Base-by-base conservation (phyloP, 2,113 vertebrate species). In the Silurus meridionalis region DNA sequence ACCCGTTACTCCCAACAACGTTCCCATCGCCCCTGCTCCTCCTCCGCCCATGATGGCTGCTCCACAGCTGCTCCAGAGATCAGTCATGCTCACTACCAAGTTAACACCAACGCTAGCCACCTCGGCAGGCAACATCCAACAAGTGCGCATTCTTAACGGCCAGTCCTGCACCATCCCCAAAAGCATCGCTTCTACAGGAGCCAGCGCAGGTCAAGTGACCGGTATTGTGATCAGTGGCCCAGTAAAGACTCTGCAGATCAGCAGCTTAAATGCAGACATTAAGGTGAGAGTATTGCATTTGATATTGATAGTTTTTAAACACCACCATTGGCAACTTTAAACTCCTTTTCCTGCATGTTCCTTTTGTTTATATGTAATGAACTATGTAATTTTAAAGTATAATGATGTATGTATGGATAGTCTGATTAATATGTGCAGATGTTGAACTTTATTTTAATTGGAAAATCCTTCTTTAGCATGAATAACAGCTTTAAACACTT, bases 41-140 rank as follows among this genome's bases (percentile, higher is more conserved):
- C 97, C 97, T 88, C 97, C 98, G 11, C 97, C 98, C 71, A 99
- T 99, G 97, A 97, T 99, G 95, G 97, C 97, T 52, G 97, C 98
- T 89, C 97, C 97, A 89, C 97, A 98, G 86, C 95, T 99, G 90
- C 96, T 99, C 88, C 98, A 99, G 95, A 94, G 97, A 82, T 97
- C 98, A 6, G 96, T 99, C 92, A 98, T 99, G 97, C 88, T 99
- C 92, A 96, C 98, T 84, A 96, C 97, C 66, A 98, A 99, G 92
- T 94, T 99, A 92, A 96, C 96, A 4, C 94, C 97, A 83, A 94
- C 86, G 95, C 8, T 96, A 96, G 90, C 94, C 95, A 90, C 97
- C 80, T 96, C 96, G 72, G 94, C 97, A 9, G 97, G 97, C 55
- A 97, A 97, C 92, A 98, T 99, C 84, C 98, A 99, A 91, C 98